Evolutionary conservation across 2,113 vertebrate species (phyloP), one percentile per base, ranked within the genome.

Genomic region (Rana temporaria): DNA sequence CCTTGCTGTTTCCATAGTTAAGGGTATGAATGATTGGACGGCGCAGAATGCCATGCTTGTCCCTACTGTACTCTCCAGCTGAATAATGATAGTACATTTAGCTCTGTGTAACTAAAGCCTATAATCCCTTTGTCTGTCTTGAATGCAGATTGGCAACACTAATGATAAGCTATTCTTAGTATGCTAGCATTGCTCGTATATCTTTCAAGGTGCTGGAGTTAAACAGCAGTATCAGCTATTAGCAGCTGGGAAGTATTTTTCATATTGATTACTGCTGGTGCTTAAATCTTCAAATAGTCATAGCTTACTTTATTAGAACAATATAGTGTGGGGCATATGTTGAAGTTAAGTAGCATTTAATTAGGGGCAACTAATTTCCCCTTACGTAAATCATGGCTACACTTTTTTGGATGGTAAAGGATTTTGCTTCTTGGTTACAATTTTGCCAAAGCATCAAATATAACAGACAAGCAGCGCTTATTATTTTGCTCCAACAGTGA

Each of bases 1-100:
- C 68, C 79, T 81, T 81, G 79, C 79, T 72, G 79, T 81, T 81
- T 72, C 67, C 67, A 81, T 81, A 80, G 67, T 71, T 80, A 66
- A 80, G 20, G 56, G 32, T 53, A 71, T 70, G 56, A 72, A 81
- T 81, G 68, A 81, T 72, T 71, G 79, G 42, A 53, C 19, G 30
- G 55, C 26, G 19, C 68, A 55, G 18, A 63, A 81, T 72, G 68
- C 79, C 42, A 72, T 63, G 38, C 65, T 68, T 57, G 64, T 42
- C 60, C 20, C 67, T 72, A 81, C 79, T 81, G 79, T 81, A 81
- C 57, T 81, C 38, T 72, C 68, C 53, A 64, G 22, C 79, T 81
- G 68, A 71, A 81, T 81, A 81, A 81, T 72, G 79, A 72, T 81
- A 81, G 68, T 64, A 71, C 57, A 71, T 73, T 81, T 81, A 72